phyloP scores from a whole-genome alignment of 2,888 invertebrate genomes.

The Heterodera filipjevi region DNA sequence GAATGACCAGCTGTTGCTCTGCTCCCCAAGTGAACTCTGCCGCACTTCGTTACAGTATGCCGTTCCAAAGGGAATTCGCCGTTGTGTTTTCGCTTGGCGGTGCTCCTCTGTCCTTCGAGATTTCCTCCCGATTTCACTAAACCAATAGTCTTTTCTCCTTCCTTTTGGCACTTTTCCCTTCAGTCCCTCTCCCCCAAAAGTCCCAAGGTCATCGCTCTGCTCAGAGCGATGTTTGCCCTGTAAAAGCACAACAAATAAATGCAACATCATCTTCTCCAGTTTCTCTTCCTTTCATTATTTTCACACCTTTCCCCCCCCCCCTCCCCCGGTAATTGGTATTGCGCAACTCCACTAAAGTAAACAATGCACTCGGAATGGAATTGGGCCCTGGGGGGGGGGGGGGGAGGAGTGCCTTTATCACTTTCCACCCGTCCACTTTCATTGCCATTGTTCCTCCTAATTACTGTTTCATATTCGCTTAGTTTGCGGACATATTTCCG shows the following conservation, averaged over 20 bases:
- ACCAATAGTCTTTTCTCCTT: background rate
- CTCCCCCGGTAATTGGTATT: slow-evolving; percentile 1
- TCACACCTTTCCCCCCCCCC: background rate
- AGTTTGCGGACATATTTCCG: no score
- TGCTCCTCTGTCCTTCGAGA: no score
- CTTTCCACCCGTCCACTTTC: background rate
- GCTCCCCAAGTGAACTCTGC: no score
- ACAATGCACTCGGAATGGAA: background rate
- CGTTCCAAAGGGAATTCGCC: no score
- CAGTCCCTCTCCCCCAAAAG: background rate
- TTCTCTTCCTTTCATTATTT: background rate
- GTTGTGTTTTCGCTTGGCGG: no score
- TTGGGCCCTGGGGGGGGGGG: no score
- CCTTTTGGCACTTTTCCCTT: background rate
- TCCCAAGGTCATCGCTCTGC: background rate
- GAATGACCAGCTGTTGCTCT: no score
- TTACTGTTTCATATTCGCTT: no score
- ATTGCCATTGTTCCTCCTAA: no score
- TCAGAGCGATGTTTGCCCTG: background rate
- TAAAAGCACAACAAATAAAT: background rate
- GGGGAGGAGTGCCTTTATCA: background rate
- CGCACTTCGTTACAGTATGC: no score
- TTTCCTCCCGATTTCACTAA: no score
- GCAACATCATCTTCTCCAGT: background rate
- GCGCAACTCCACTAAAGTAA: background rate